A percentile compares a stretch with the other conserved stretches of the same genome.
These are phyloP conservation scores for Euwallacea similis DNA, from an alignment of 1,140 invertebrate species.

Conservation along the genomic window DNA sequence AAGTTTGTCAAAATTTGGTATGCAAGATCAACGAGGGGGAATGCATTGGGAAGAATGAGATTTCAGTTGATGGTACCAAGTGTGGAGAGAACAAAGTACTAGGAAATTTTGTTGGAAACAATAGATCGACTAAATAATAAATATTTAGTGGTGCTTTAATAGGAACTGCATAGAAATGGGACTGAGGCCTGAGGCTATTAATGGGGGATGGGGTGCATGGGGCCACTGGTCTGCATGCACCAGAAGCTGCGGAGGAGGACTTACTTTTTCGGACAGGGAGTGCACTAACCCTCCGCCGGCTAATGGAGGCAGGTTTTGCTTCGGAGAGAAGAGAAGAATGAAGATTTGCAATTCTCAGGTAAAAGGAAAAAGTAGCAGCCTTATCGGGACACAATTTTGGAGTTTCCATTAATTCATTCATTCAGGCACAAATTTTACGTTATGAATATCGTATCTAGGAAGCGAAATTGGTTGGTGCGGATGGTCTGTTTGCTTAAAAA, in stretches of 20 bases:
- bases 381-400: no score
- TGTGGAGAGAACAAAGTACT: constrained; percentile 62
- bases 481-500: no score
- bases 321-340: constrained; percentile 56
- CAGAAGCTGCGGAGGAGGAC: constrained; percentile 66
- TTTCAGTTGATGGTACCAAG: constrained; percentile 69
- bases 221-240: constrained; percentile 61
- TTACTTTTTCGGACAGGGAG: constrained; percentile 56
- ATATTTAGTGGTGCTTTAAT: constrained; percentile 65
- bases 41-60: constrained; percentile 61
- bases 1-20: constrained; percentile 62
- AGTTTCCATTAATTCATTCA: no score
- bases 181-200: constrained; percentile 61
- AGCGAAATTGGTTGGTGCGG: no score
- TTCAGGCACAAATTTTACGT: no score
- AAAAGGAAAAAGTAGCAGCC: constrained; percentile 1
- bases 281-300: constrained; percentile 62
- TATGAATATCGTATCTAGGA: no score
- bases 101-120: not conserved
- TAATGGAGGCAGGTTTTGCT: constrained; percentile 66
- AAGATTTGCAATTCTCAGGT: constrained; percentile 65
- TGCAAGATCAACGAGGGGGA: constrained; percentile 57
- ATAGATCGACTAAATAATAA: not conserved
- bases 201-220: constrained; percentile 70
- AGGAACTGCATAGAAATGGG: constrained; percentile 66